Evolutionary conservation across 2,888 invertebrate species (phyloP), one percentile per base, ranked within the genome.

Genomic region (Helobdella robusta): DNA sequence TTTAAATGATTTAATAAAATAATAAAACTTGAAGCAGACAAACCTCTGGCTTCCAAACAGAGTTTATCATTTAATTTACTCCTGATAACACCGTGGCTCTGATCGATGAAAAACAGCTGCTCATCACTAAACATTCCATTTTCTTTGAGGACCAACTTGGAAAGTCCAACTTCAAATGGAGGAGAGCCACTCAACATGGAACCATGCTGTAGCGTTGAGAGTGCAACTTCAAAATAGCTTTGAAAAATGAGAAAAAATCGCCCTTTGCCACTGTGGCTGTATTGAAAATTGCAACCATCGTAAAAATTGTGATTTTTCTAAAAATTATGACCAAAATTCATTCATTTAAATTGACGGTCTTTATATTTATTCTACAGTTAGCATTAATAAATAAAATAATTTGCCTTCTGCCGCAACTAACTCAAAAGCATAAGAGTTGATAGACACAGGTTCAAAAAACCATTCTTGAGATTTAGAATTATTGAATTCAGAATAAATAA

Each of bases 191-290:
- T n/a, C n/a, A 40, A 40, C n/a, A 40, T 40, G 11, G n/a, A 15
- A 40, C 44, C n/a, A 40, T 40, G n/a, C n/a, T n/a, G 25, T n/a
- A 54, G 23, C 25, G 20, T 11, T 6, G n/a, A n/a, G 8, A 50
- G 5, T n/a, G 20, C 28, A 11, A 62, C 28, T 3, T 62, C 62
- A 34, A 62, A 62, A 32, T 32, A 62, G 30, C 30, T n/a, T 3
- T 62, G 62, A 2, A 50, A 28, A 5, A 62, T 62, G 32, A 62
- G 62, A 25, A 62, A 62, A 46, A 50, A 62, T 46, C 34, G 48
- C 20, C 62, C 62, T 28, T n/a, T 50, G 50, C 62, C 62, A 30
- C 35, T 50, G 34, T 62, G 62, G 30, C 62, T 62, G 50, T 44
- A 1, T n/a, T n/a, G n/a, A n/a, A n/a, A n/a, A n/a, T n/a, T n/a